phyloP scores from a whole-genome alignment of 1,140 invertebrate species.

The Kradibia gibbosae region DNA sequence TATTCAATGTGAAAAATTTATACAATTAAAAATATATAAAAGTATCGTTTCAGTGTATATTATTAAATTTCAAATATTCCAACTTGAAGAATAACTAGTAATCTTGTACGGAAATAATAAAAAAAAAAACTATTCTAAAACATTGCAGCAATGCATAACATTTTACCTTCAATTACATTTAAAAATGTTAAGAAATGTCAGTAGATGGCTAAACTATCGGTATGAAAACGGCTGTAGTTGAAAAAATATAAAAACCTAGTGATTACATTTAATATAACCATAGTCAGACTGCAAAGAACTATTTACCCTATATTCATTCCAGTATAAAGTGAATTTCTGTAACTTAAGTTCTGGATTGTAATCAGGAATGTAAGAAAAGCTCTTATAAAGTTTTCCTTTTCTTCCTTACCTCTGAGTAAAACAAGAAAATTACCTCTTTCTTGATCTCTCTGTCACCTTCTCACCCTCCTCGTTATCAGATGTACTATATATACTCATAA shows the following conservation, averaged over 20 bases:
- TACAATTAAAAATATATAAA: no score
- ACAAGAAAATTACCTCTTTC: slow-evolving; percentile 32
- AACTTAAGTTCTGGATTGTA: slow-evolving; percentile 11
- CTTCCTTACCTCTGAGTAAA: not conserved
- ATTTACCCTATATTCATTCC: slow-evolving; percentile 9
- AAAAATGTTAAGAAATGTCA: slow-evolving; percentile 8
- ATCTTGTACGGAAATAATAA: no score
- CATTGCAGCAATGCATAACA: no score
- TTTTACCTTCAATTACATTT: no score
- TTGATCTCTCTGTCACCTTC: not conserved
- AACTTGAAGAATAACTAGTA: no score
- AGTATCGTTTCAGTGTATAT: no score
- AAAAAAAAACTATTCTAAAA: no score
- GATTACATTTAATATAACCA: slow-evolving; percentile 1
- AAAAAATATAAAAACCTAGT: not conserved
- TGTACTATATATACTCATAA: not conserved
- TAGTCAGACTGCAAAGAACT: not conserved
- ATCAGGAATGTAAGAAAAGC: slow-evolving; percentile 8
- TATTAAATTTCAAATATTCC: no score
- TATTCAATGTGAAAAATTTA: no score
- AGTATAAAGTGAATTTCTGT: slow-evolving; percentile 1
- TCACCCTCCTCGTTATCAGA: slow-evolving; percentile 34
- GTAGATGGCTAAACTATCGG: not conserved
- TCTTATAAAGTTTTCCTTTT: not conserved
- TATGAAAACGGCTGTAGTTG: not conserved